Evolutionary conservation across 2,888 invertebrate genomes (phyloP).

Genomic region (Carterocephalus palaemon): DNA sequence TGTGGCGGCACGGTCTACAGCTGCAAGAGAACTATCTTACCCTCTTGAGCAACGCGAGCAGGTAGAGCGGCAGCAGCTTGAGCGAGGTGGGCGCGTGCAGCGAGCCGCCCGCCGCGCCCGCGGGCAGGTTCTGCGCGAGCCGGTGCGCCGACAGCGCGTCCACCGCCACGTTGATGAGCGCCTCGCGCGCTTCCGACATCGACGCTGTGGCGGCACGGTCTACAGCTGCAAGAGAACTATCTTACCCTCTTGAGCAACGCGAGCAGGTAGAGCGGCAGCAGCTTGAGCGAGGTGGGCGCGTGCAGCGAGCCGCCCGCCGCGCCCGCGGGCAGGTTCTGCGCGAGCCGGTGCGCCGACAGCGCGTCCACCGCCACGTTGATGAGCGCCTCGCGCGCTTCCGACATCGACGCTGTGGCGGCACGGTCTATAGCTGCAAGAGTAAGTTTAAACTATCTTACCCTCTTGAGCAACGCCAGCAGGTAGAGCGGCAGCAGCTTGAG

Average conservation of each 20-base stretch:
- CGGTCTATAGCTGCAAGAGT: slow-evolving; percentile 89
- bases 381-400: slow-evolving; percentile 97
- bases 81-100: slow-evolving; percentile 88
- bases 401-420: slow-evolving; percentile 88
- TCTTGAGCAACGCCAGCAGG: no score
- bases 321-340: slow-evolving; percentile 80
- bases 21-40: slow-evolving; percentile 78
- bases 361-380: slow-evolving; percentile 97
- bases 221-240: slow-evolving; percentile 81
- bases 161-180: slow-evolving; percentile 95
- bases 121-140: slow-evolving; percentile 80
- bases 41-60: slow-evolving; percentile 92
- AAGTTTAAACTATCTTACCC: slow-evolving; percentile 6
- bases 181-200: slow-evolving; percentile 95
- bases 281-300: slow-evolving; percentile 86
- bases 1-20: slow-evolving; percentile 93
- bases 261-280: slow-evolving; percentile 92
- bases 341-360: slow-evolving; percentile 59
- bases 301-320: slow-evolving; percentile 77
- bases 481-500: no score
- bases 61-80: slow-evolving; percentile 90
- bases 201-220: slow-evolving; percentile 93
- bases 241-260: slow-evolving; percentile 92
- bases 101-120: slow-evolving; percentile 63
- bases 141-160: slow-evolving; percentile 82